Conservation (phyloP, 2,888 invertebrate species). For the Pheosia tremula region DNA sequence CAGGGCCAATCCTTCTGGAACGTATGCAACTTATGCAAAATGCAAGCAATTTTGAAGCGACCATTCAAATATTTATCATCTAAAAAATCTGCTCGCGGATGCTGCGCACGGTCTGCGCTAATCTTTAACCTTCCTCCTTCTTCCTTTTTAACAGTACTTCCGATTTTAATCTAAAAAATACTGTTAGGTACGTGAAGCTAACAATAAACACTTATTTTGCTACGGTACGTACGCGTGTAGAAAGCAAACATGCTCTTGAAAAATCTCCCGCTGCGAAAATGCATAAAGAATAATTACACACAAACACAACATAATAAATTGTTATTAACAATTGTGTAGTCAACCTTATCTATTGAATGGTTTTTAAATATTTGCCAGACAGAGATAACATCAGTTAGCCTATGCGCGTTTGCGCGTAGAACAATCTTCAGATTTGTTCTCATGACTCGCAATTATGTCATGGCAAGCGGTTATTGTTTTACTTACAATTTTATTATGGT, state of each 20-base stretch:
- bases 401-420: conserved; percentile 13
- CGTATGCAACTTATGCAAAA: too few species aligned
- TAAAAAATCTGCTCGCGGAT: too few species aligned
- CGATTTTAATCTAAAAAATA: not conserved
- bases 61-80: too few species aligned
- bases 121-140: not conserved
- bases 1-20: too few species aligned
- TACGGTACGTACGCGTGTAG: not conserved
- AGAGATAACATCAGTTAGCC: conserved; percentile 21
- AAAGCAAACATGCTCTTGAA: not conserved
- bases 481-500: not conserved
- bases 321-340: conserved; percentile 31
- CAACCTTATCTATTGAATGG: conserved; percentile 26
- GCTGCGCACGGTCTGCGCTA: too few species aligned
- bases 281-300: not conserved
- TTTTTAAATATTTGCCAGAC: conserved; percentile 35
- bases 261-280: not conserved
- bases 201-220: too few species aligned
- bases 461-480: conserved; percentile 24
- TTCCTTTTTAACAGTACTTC: not conserved
- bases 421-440: conserved; percentile 26
- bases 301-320: conserved; percentile 15
- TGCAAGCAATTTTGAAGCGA: too few species aligned
- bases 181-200: not conserved
- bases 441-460: conserved; percentile 34